Evolutionary conservation across 2,888 invertebrate genomes (phyloP), one percentile per base, ranked within the genome.

Genomic region (Schrankia costaestrigalis): DNA sequence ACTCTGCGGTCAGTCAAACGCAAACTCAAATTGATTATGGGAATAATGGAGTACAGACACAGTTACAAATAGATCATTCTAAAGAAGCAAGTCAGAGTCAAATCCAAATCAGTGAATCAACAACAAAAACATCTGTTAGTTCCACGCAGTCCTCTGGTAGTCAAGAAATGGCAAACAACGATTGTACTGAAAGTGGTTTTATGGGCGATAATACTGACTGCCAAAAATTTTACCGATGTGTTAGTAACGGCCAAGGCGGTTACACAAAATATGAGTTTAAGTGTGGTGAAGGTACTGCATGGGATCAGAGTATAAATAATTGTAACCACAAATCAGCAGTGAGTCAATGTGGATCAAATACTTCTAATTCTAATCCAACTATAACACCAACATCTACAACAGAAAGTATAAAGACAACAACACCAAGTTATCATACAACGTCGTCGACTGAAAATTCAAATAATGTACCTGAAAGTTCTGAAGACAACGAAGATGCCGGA

Each of bases 161-260:
- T 4, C 12, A 44, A 9, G 2, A 8, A 0, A 12, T 12, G 24
- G 17, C 22, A 10, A 37, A 21, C 26, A 43, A 40, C 2, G 26
- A 15, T 10, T 56, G 56, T 30, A 27, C 18, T 11, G 38, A 21
- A 3, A 91, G 90, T 68, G 93, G 93, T 18, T 94, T 92, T 60
- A 89, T 90, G 58, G 90, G 91, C 61, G 77, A 78, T 56, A 24
- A 31, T 27, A 59, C 76, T 14, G 88, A 93, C 56, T 93, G 93
- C 56, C 89, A 81, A 29, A 93, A 91, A 62, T 94, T 93, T 71
- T 92, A 92, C 57, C 86, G 93, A 50, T 93, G 93, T 67, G 90
- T 93, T 3, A 75, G 81, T 35, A 84, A 85, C 46, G 86, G 83
- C 8, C 78, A 59, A 47, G 81, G 80, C 6, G 73, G 77, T 5